Evolutionary conservation across 53 echinoderm and acorn worm genomes (phyloP).

Genomic region (Temnopleurus reevesii): DNA sequence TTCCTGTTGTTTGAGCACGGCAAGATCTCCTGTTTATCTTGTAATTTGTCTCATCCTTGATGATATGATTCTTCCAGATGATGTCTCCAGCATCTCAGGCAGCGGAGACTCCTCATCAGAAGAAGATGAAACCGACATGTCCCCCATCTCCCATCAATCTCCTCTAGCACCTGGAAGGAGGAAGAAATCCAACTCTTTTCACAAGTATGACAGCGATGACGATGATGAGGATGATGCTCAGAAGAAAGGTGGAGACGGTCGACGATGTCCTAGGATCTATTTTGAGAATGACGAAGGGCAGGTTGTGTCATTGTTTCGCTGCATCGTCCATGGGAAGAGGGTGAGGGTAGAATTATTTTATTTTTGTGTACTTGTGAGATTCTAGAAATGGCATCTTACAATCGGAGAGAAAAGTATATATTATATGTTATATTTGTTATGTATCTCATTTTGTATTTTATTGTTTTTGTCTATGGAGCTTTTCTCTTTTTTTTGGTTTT

Average conservation of each 20-base stretch:
- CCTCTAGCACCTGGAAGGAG: not conserved
- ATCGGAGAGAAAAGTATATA: no score
- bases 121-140: slow-evolving; percentile 61
- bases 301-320: slow-evolving; percentile 82
- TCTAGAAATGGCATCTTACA: no score
- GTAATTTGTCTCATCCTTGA: no score
- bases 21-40: no score
- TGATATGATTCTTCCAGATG: slow-evolving; percentile 53
- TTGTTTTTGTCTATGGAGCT: no score
- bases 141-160: not conserved
- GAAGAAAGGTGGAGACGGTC: slow-evolving; percentile 41
- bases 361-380: not conserved
- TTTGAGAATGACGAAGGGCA: slow-evolving; percentile 78
- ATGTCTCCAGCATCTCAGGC: slow-evolving; percentile 95
- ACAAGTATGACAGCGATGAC: slow-evolving; percentile 47
- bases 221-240: slow-evolving; percentile 22
- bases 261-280: slow-evolving; percentile 76
- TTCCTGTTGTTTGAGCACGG: no score
- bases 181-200: not conserved
- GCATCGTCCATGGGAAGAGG: slow-evolving; percentile 88
- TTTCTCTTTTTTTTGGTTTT: no score
- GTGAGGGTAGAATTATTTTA: slow-evolving; percentile 27
- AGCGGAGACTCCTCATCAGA: slow-evolving; percentile 68
- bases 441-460: no score
- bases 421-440: no score